phyloP scores from a whole-genome alignment of 2,888 invertebrate species.

The Hydraecia micacea region DNA sequence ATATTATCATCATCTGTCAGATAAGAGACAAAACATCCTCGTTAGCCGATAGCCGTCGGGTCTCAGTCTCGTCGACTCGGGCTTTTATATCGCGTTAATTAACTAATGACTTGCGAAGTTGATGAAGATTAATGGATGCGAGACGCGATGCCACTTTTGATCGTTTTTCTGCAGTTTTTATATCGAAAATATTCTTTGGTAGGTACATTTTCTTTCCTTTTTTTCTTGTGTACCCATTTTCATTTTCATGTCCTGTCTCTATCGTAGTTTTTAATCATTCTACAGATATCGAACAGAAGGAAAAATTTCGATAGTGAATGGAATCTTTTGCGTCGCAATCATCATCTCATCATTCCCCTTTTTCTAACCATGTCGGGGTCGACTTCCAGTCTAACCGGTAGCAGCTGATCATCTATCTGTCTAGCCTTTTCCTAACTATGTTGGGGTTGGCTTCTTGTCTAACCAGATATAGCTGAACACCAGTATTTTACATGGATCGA shows the following conservation, averaged over 20 bases:
- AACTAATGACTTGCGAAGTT: constrained; percentile 29
- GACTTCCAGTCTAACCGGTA: background rate
- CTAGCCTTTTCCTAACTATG: background rate
- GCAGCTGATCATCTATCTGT: background rate
- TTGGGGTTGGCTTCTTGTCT: background rate
- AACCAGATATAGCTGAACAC: background rate
- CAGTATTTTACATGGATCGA: background rate
- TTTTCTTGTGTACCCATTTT: background rate
- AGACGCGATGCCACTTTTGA: background rate
- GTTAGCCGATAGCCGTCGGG: constrained; percentile 13
- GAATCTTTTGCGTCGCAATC: background rate
- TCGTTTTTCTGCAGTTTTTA: constrained; percentile 1
- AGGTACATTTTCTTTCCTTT: background rate
- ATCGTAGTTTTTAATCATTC: background rate
- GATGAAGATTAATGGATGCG: constrained; percentile 25
- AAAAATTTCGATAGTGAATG: background rate
- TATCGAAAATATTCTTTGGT: background rate
- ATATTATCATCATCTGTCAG: constrained; percentile 5
- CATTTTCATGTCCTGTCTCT: background rate
- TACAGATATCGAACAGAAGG: background rate
- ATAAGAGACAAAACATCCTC: background rate
- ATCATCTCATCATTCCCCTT: background rate
- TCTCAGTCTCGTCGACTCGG: background rate
- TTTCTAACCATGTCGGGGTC: background rate
- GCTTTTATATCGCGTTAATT: constrained; percentile 21